Evolutionary conservation across 2,888 invertebrate species (phyloP), one percentile per base, ranked within the genome.

Genomic region (Folsomia candida): DNA sequence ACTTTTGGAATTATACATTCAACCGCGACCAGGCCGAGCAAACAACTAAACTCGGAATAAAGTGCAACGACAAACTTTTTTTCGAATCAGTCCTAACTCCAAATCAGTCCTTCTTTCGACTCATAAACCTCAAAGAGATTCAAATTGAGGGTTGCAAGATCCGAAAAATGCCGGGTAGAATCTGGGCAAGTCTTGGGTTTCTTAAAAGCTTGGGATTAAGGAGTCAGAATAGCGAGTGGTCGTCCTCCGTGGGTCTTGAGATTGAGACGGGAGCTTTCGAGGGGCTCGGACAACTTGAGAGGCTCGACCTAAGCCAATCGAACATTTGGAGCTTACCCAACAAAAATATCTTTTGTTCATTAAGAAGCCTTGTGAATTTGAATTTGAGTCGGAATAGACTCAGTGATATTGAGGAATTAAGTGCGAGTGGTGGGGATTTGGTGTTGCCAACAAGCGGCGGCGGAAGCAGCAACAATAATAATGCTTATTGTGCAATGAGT

Each of bases 321-420:
- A 93, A 93, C 83, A 91, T 94, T 82, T 92, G 92, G 91, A 90
- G 91, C 69, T 88, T 94, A 82, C 92, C 93, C 27, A 91, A 91
- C 81, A 90, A 90, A 81, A 86, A 92, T 77, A 84, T 92, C 71
- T 93, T 94, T 84, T 94, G 93, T 82, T 89, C 91, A 1, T 84
- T 94, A 79, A 89, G 89, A 59, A 92, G 90, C 82, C 85, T 94
- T 80, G 89, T 91, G 72, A 87, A 88, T 75, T 85, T 95, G 78
- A 95, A 95, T 83, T 89, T 94, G 79, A 93, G 93, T 75, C 89
- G 90, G 80, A 94, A 94, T 84, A 87, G 91, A 81, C 86, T 93
- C 82, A 86, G 90, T 79, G 91, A 92, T 80, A 87, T 92, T 71
- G 86, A 87, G 74, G 88, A 88, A 81, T 89, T 92, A 82, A 88